These are phyloP conservation scores for Aphelocoma californica DNA, from an alignment of 2,797 vertebrate species.

Conservation along the genomic window DNA sequence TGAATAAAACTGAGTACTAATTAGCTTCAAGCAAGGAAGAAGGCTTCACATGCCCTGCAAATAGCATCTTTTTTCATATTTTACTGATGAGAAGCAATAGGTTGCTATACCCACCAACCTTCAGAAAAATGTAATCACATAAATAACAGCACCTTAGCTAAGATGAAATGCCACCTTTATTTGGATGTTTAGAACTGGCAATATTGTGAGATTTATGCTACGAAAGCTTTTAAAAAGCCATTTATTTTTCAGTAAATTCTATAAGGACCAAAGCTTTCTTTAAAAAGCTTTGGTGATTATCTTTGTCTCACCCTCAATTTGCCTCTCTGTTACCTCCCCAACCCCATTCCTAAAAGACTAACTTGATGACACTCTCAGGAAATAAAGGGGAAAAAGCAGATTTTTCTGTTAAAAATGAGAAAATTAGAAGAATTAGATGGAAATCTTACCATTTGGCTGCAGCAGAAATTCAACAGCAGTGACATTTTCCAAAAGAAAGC, in stretches of 20 bases:
- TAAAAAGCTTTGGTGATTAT: neutral
- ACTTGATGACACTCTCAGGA: neutral
- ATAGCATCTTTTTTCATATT: rapidly evolving
- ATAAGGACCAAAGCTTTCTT: neutral
- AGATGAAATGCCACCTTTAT: neutral
- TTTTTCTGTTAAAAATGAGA: neutral
- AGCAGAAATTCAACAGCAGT: neutral
- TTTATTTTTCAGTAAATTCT: neutral
- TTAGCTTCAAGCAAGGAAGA: neutral
- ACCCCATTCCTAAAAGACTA: neutral
- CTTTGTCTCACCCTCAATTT: neutral
- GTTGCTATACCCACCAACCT: neutral
- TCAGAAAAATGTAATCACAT: neutral
- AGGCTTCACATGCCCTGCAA: neutral
- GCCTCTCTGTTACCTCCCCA: neutral
- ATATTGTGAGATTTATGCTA: neutral
- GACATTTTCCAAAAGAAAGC: neutral
- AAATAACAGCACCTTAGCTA: neutral
- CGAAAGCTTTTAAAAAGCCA: neutral
- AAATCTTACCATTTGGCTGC: neutral
- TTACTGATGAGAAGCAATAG: neutral
- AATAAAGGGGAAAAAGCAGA: neutral
- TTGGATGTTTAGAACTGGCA: neutral
- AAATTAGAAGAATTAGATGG: neutral
- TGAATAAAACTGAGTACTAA: neutral